These are phyloP conservation scores for Oenanthe oenanthe DNA, from an alignment of 2,113 vertebrate species.

Conservation along the genomic window DNA sequence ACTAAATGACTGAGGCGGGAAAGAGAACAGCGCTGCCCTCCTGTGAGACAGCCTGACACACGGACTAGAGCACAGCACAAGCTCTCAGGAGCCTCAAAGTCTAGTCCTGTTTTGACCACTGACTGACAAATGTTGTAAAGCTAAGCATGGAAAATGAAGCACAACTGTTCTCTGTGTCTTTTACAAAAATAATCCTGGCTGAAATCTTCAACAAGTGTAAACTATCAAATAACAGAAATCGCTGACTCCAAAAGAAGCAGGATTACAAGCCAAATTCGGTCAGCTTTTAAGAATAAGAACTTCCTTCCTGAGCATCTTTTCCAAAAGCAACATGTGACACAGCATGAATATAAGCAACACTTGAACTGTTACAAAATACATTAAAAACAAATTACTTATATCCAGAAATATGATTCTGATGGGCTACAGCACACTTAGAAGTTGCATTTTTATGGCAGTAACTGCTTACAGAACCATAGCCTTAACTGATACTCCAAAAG, in stretches of 20 bases:
- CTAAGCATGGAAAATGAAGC: background rate
- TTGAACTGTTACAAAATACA: background rate
- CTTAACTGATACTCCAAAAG: background rate
- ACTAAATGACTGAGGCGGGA: background rate
- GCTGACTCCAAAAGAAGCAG: background rate
- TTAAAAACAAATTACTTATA: background rate
- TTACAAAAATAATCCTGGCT: background rate
- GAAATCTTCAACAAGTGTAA: background rate
- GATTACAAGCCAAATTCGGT: background rate
- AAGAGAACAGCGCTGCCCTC: background rate
- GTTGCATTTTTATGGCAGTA: background rate
- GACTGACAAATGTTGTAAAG: background rate
- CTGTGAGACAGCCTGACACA: background rate
- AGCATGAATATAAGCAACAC: background rate
- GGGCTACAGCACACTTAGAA: background rate
- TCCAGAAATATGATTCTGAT: background rate
- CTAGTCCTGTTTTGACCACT: background rate
- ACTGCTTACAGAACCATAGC: background rate
- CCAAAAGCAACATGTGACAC: background rate
- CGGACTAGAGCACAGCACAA: accelerated
- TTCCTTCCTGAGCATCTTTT: background rate
- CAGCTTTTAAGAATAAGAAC: background rate
- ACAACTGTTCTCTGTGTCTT: background rate
- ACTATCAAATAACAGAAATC: background rate
- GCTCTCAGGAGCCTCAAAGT: background rate